Evolutionary conservation across 2,888 invertebrate genomes (phyloP).

Genomic region (Drosophila mettleri): DNA sequence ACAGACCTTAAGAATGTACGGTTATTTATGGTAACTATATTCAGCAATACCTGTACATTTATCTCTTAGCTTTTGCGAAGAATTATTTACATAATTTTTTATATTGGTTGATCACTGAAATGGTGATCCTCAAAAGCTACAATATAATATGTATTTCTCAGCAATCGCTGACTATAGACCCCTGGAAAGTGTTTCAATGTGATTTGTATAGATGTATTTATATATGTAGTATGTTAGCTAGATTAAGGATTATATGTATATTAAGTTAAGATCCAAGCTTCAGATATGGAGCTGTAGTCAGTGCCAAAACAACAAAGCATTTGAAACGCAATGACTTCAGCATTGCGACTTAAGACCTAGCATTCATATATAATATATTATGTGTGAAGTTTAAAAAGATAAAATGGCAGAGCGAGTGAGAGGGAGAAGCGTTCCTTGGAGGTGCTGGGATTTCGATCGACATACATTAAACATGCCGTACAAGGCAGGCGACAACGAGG

Average conservation of each 20-base stretch:
- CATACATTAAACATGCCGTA: slow-evolving; percentile 34
- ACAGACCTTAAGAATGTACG: slow-evolving; percentile 36
- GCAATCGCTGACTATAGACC: slow-evolving; percentile 35
- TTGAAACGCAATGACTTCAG: slow-evolving; percentile 6
- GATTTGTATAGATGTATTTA: slow-evolving; percentile 14
- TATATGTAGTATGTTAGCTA: slow-evolving; percentile 45
- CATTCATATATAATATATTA: not conserved
- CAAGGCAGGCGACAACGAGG: slow-evolving; percentile 19
- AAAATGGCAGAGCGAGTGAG: not conserved
- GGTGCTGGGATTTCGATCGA: slow-evolving; percentile 31
- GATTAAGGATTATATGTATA: slow-evolving; percentile 15
- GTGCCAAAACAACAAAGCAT: slow-evolving; percentile 49
- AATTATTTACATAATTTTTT: not conserved
- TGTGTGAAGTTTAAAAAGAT: slow-evolving; percentile 9
- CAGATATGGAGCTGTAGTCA: slow-evolving; percentile 15
- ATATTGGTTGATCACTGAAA: not conserved
- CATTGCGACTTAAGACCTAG: slow-evolving; percentile 20
- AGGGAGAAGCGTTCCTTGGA: not conserved
- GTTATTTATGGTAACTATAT: slow-evolving; percentile 7
- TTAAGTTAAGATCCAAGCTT: slow-evolving; percentile 42
- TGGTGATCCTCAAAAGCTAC: not conserved
- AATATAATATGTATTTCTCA: not conserved
- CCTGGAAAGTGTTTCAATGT: slow-evolving; percentile 6
- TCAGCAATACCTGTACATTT: slow-evolving; percentile 10
- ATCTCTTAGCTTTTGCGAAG: not conserved